Percentiles rank a stretch among this genome's conserved stretches.
phyloP scores from a whole-genome alignment of 2,888 invertebrate species.

The Galerucella pusilla region DNA sequence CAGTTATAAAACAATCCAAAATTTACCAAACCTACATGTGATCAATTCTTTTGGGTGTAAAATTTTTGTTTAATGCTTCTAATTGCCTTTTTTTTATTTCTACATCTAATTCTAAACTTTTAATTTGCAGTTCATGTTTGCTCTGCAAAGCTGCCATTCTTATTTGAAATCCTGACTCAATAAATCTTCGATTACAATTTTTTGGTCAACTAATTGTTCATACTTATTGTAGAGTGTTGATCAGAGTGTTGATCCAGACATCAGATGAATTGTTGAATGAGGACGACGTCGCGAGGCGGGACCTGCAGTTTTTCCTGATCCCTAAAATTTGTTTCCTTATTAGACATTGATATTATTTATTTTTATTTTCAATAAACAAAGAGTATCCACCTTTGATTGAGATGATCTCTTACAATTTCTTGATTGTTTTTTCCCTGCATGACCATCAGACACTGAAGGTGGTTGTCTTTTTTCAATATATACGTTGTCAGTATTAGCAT shows the following conservation, averaged over 20 bases:
- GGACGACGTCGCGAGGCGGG: not conserved
- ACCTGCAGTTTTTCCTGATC: not conserved
- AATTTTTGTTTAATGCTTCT: conserved; percentile 8
- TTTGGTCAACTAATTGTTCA: conserved; percentile 1
- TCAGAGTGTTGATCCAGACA: conserved; percentile 3
- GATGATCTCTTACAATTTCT: not conserved
- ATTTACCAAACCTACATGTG: not conserved
- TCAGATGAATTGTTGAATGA: not conserved
- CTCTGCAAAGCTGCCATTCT: not conserved
- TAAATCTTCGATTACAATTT: not conserved
- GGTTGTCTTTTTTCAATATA: no score
- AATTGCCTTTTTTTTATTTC: not conserved
- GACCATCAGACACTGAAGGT: no score
- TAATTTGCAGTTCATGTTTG: not conserved
- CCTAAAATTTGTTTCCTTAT: not conserved
- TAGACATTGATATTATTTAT: not conserved
- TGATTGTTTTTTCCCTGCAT: no score
- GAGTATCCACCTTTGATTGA: not conserved
- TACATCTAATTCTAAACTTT: not conserved
- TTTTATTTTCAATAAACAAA: not conserved
- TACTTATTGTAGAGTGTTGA: not conserved
- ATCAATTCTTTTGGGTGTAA: not conserved
- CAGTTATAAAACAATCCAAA: not conserved
- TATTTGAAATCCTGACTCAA: not conserved
- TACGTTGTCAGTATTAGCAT: no score